Conservation (phyloP, 64 coral and sea anemone species). For the Pocillopora damicornis region DNA sequence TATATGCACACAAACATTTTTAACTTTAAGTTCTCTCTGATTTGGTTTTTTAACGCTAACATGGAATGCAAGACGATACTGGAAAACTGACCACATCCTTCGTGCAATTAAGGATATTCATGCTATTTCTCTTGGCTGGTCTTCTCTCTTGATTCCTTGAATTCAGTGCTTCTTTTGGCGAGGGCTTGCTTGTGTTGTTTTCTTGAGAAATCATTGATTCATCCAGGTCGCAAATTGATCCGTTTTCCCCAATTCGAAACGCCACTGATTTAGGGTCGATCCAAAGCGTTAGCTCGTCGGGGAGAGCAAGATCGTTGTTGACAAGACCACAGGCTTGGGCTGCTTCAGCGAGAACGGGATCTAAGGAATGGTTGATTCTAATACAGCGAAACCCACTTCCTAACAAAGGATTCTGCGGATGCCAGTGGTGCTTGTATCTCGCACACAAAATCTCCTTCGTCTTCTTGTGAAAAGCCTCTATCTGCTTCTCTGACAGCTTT, state of each 20-base stretch:
- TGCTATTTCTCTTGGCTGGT: conserved; percentile 56
- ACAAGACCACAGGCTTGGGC: conserved; percentile 63
- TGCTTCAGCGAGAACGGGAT: conserved; percentile 83
- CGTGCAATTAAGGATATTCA: conserved; percentile 49
- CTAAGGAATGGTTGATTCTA: conserved; percentile 92
- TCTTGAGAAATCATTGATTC: conserved; percentile 48
- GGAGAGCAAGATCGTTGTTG: conserved; percentile 63
- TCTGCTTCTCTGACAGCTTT: conserved; percentile 64
- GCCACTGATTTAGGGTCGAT: conserved; percentile 95
- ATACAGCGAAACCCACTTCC: conserved; percentile 98
- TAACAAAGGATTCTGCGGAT: conserved; percentile 96
- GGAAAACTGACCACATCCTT: conserved; percentile 47
- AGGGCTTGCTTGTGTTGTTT: conserved; percentile 11
- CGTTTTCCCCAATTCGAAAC: conserved; percentile 95
- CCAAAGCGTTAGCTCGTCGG: conserved; percentile 95
- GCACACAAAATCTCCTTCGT: conserved; percentile 96
- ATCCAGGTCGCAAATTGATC: conserved; percentile 82
- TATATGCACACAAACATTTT: conserved; percentile 27
- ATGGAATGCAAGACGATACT: conserved; percentile 35
- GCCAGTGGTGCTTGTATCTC: conserved; percentile 93
- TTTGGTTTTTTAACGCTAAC: neutral
- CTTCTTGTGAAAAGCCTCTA: conserved; percentile 77
- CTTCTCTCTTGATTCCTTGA: conserved; percentile 48
- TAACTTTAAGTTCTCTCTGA: conserved; percentile 1
- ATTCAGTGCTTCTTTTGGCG: conserved; percentile 45